Conservation (phyloP, 2,113 vertebrate genomes). For the Telmatochromis brichardi region DNA sequence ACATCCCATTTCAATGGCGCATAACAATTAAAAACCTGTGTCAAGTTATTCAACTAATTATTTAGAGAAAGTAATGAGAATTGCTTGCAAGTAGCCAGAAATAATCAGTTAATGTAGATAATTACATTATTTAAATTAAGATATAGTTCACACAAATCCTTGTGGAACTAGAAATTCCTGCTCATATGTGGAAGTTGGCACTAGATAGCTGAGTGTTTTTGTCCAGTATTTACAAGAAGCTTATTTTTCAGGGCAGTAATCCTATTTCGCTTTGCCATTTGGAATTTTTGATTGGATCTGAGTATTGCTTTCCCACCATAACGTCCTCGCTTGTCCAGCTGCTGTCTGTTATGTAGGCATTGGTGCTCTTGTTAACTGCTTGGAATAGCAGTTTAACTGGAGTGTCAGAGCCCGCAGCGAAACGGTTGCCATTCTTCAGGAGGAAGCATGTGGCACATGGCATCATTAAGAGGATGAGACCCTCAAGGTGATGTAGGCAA, state of each 20-base stretch:
- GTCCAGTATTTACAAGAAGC: not conserved
- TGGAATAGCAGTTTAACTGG: constrained; percentile 59
- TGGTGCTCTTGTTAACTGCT: constrained; percentile 46
- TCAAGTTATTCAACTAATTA: not conserved
- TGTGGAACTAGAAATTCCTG: not conserved
- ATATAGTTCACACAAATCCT: not conserved
- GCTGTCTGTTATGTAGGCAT: constrained; percentile 18
- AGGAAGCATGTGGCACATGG: constrained; percentile 45
- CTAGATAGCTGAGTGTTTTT: not conserved
- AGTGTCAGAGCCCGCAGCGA: constrained; percentile 52
- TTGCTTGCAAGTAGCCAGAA: not conserved
- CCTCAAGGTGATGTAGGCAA: constrained; percentile 64
- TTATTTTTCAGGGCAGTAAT: not conserved
- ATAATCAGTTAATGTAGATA: not conserved
- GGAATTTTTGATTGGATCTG: not conserved
- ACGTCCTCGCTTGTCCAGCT: constrained; percentile 26
- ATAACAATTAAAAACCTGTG: not conserved
- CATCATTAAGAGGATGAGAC: constrained; percentile 62
- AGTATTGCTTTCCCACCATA: not conserved
- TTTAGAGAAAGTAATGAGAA: not conserved
- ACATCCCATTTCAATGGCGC: not conserved
- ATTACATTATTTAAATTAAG: not conserved
- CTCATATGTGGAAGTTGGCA: not conserved
- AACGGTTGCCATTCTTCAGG: constrained; percentile 61
- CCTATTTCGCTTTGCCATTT: not conserved